Evolutionary conservation across 2,888 invertebrate genomes (phyloP), one percentile per base, ranked within the genome.

Genomic region (Scaeva pyrastri): DNA sequence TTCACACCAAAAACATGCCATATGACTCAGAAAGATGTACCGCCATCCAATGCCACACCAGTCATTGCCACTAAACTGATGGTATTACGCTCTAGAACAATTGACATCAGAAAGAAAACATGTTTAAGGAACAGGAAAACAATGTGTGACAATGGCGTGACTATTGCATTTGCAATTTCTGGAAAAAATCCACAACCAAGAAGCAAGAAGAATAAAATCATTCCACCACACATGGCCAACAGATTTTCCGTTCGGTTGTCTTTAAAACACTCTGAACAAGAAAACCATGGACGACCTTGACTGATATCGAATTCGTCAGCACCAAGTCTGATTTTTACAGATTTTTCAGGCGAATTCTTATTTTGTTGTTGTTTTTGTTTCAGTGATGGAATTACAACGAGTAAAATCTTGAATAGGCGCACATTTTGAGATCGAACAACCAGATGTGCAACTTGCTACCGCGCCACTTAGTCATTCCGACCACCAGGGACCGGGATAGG

Each of bases 111-210:
- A 39, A 36, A 43, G 21, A 50, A 19, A 66, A 52, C 21, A 68
- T 68, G 21, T 68, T 68, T 39, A 39, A 68, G 50, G 36, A 74
- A 62, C 14, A 43, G 55, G 50, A 66, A 71, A 66, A 83, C 78
- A 83, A 68, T 68, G 55, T 78, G 73, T 68, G 73, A 83, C 83
- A 83, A 78, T 83, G 78, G 73, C 83, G 73, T 83, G 78, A 83
- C 78, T 73, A 74, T 78, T 78, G 73, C 73, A 73, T 56, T 83
- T 73, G 83, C 83, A 73, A 83, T 82, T 82, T 82, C 82, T 82
- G 72, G 77, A 68, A 60, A 83, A 78, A 73, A 60, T 45, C 58
- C 60, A 31, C 4, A 55, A 62, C 21, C 68, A 2, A 5, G 10
- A 41, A 48, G 41, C 58, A 52, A 56, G 31, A 36, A 39, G 43